Conservation (phyloP, 2,888 invertebrate species). For the Torymus tubicola region DNA sequence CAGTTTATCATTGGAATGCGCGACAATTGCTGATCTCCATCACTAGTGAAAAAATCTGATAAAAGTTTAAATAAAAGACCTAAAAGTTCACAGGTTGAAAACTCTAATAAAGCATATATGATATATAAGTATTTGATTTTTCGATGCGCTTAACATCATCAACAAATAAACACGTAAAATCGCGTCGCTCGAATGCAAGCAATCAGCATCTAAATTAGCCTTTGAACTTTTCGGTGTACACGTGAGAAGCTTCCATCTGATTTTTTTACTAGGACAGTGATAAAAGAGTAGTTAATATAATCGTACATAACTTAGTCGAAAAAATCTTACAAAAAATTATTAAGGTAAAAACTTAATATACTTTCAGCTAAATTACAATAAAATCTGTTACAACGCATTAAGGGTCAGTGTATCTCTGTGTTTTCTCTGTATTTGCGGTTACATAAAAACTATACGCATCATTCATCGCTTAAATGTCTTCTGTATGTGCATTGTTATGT, state of each 20-base stretch:
- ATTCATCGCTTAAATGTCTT: constrained; percentile 43
- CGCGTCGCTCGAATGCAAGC: background rate
- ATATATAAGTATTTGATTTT: constrained; percentile 13
- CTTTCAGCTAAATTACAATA: constrained; percentile 55
- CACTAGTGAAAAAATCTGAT: constrained; percentile 40
- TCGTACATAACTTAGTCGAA: constrained; percentile 46
- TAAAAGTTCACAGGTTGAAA: constrained; percentile 9
- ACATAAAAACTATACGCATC: constrained; percentile 46
- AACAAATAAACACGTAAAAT: constrained; percentile 14
- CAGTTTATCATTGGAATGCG: constrained; percentile 55
- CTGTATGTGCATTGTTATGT: constrained; percentile 24
- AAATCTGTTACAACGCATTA: constrained; percentile 52
- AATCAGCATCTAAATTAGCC: background rate
- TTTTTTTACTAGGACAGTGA: constrained; percentile 32
- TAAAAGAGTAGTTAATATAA: constrained; percentile 40
- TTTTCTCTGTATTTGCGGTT: background rate
- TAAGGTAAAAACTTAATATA: constrained; percentile 56
- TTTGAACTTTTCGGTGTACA: constrained; percentile 18
- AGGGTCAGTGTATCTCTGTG: constrained; percentile 13
- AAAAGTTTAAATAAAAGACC: constrained; percentile 28
- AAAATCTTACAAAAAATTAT: constrained; percentile 53
- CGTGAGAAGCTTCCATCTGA: constrained; percentile 37
- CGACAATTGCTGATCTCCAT: constrained; percentile 46
- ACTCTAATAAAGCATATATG: constrained; percentile 16
- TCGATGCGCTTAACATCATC: constrained; percentile 14